Conservation (phyloP, 2,113 vertebrate species). For the Apteryx mantelli region DNA sequence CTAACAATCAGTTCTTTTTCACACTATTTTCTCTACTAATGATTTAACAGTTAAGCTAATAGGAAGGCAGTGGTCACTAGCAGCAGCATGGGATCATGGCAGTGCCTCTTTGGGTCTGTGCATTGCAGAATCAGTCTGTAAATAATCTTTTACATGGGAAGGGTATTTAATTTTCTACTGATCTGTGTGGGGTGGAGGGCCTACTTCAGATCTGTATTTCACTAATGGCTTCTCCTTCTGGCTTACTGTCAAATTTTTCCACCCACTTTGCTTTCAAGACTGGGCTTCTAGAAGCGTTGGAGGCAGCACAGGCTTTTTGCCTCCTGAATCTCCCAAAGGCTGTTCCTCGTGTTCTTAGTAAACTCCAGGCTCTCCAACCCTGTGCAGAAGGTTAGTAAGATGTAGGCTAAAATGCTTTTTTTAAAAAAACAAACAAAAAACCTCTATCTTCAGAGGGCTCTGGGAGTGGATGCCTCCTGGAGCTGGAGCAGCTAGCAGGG, state of each 20-base stretch:
- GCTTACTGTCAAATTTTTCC: not conserved
- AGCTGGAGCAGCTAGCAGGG: not conserved
- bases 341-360: not conserved
- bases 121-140: not conserved
- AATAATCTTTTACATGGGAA: not conserved
- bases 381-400: not conserved
- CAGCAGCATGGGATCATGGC: not conserved
- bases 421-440: not conserved
- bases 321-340: conserved; percentile 12
- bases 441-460: not conserved
- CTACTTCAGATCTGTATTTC: not conserved
- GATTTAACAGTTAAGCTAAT: not conserved
- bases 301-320: conserved; percentile 16
- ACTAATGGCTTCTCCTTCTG: not conserved
- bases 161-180: conserved; percentile 32
- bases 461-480: not conserved
- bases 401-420: not conserved
- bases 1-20: conserved; percentile 2
- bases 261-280: not conserved
- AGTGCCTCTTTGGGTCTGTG: not conserved
- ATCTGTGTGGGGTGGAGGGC: not conserved
- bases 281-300: not conserved
- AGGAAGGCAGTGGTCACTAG: not conserved
- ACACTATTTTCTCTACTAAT: conserved; percentile 30
- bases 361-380: not conserved